Evolutionary conservation across 64 coral and sea anemone genomes (phyloP).

Genomic region (Cladopsammia gracilis): DNA sequence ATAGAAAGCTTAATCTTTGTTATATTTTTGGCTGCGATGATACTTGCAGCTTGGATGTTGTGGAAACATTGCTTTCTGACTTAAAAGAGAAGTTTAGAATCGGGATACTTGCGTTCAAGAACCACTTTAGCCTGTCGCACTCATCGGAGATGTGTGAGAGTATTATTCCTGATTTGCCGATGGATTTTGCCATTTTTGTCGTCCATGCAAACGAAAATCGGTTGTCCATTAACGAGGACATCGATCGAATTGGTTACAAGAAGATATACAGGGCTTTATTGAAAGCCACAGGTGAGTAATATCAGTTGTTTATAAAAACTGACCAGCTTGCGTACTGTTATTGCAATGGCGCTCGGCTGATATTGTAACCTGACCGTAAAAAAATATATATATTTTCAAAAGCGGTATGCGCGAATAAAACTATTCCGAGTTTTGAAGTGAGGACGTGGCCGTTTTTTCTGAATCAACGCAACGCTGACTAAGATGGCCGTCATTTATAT

Average conservation of each 20-base stretch:
- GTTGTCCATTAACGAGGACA: slow-evolving; percentile 70
- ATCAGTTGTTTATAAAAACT: no score
- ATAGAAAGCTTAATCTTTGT: no score
- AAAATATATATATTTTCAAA: no score
- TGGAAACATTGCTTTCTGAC: slow-evolving; percentile 25
- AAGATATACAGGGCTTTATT: slow-evolving; percentile 77
- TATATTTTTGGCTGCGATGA: slow-evolving; percentile 75
- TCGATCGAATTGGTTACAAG: slow-evolving; percentile 70
- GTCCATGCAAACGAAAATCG: slow-evolving; percentile 83
- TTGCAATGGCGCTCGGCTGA: no score
- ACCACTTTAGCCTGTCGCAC: slow-evolving; percentile 58
- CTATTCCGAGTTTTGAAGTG: no score
- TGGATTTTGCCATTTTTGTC: slow-evolving; percentile 80
- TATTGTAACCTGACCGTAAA: no score
- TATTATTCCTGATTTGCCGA: background rate
- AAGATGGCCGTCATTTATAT: no score
- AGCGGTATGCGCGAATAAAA: no score
- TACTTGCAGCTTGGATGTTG: slow-evolving; percentile 54
- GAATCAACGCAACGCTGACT: no score
- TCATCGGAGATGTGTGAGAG: slow-evolving; percentile 38
- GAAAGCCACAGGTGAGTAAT: slow-evolving; percentile 51
- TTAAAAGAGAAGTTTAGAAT: background rate
- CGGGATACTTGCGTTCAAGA: background rate
- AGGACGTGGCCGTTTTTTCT: no score
- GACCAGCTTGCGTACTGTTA: no score